phyloP scores from a whole-genome alignment of 2,113 vertebrate species.

The Daubentonia madagascariensis region DNA sequence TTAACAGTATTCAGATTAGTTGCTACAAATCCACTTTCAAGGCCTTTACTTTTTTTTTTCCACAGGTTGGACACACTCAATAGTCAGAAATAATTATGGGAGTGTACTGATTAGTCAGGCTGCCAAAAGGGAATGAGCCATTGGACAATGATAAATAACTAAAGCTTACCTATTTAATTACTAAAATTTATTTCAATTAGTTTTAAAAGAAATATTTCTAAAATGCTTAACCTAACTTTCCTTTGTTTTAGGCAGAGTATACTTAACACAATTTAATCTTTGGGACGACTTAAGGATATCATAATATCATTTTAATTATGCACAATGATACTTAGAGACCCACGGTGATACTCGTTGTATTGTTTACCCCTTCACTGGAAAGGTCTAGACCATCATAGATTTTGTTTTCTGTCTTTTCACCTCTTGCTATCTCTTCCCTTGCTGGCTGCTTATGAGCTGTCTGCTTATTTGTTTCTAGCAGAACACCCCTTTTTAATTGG shows the following conservation, averaged over 20 bases:
- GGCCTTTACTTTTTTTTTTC: not conserved
- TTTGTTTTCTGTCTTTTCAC: conserved; percentile 14
- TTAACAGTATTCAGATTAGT: not conserved
- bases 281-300: not conserved
- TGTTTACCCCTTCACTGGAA: not conserved
- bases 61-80: not conserved
- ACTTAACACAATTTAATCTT: not conserved
- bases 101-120: not conserved
- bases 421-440: not conserved
- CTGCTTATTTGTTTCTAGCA: not conserved
- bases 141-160: not conserved
- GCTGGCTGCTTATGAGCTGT: not conserved
- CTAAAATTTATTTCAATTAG: not conserved
- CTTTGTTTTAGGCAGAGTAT: not conserved
- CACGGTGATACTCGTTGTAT: not conserved
- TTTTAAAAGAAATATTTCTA: conserved; percentile 34
- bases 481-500: not conserved
- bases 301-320: not conserved
- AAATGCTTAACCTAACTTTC: conserved; percentile 11
- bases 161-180: not conserved
- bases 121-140: not conserved
- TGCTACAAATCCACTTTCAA: not conserved
- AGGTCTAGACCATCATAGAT: not conserved
- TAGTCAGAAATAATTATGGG: not conserved
- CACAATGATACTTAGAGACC: not conserved